phyloP scores from a whole-genome alignment of 1,140 invertebrate genomes.

The Campoletis sonorensis region DNA sequence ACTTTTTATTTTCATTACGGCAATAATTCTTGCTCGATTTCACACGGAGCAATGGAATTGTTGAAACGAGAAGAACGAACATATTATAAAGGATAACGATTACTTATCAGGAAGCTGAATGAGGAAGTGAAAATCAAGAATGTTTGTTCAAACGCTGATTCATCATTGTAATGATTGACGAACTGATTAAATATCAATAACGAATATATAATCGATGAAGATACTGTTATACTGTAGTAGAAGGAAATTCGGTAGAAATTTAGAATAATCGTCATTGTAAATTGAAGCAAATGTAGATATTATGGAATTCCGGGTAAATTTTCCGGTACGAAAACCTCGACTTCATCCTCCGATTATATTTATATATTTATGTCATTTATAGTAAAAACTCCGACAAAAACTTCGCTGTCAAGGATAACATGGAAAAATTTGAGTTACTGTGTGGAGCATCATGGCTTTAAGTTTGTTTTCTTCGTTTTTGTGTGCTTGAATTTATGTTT shows the following conservation, averaged over 20 bases:
- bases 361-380: conserved; percentile 11
- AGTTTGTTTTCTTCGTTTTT: conserved; percentile 10
- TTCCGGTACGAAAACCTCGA: conserved; percentile 1
- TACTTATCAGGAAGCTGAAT: neutral
- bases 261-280: neutral
- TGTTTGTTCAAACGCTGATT: neutral
- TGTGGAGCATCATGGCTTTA: neutral
- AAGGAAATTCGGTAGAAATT: neutral
- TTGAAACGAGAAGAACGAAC: conserved; percentile 6
- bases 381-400: conserved; percentile 31
- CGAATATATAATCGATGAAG: neutral
- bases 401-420: conserved; percentile 2
- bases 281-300: neutral
- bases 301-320: neutral
- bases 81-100: neutral
- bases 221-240: neutral
- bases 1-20: conserved; percentile 26
- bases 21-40: conserved; percentile 12
- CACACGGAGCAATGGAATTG: conserved; percentile 19
- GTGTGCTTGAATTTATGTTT: conserved; percentile 4
- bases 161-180: neutral
- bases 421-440: conserved; percentile 24
- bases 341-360: neutral
- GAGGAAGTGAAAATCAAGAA: neutral
- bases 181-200: neutral